A percentile compares a stretch with the other conserved stretches of the same genome.
Conservation (phyloP, 2,113 vertebrate genomes). For the Tachysurus fulvidraco region DNA sequence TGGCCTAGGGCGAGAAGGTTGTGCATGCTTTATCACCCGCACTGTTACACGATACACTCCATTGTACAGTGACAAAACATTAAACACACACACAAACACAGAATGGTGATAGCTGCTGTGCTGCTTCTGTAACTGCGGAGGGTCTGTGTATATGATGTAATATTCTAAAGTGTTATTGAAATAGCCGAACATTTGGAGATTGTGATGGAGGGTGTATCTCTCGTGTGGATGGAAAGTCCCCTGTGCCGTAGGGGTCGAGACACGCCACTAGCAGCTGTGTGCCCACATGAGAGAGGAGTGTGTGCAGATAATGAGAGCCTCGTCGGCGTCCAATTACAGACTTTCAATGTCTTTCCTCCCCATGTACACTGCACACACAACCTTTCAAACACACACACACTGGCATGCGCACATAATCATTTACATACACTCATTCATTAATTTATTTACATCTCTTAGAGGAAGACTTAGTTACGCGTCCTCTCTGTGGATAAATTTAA, state of each 20-base stretch:
- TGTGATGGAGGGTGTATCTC: slow-evolving; percentile 15
- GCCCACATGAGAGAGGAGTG: slow-evolving; percentile 77
- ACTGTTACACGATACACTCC: slow-evolving; percentile 45
- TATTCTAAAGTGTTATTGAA: not conserved
- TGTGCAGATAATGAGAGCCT: slow-evolving; percentile 78
- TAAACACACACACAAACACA: slow-evolving; percentile 29
- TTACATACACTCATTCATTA: slow-evolving; percentile 3
- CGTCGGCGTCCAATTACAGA: slow-evolving; percentile 72
- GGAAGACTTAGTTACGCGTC: not conserved
- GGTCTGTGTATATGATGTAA: slow-evolving; percentile 32
- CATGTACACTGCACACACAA: slow-evolving; percentile 31
- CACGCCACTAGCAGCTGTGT: slow-evolving; percentile 77
- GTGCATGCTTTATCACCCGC: slow-evolving; percentile 26
- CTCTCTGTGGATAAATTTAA: not conserved
- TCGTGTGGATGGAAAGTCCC: slow-evolving; percentile 74
- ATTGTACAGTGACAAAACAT: slow-evolving; percentile 40
- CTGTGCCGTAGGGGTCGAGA: slow-evolving; percentile 70
- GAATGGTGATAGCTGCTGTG: slow-evolving; percentile 12
- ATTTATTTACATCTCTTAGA: slow-evolving; percentile 9
- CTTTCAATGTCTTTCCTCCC: slow-evolving; percentile 69
- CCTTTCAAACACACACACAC: slow-evolving; percentile 1
- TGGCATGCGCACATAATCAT: slow-evolving; percentile 1
- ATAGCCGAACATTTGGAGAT: not conserved
- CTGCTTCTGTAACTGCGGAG: slow-evolving; percentile 8
- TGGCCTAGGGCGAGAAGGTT: slow-evolving; percentile 31